These are phyloP conservation scores for Rhinoraja longicauda DNA, from an alignment of 2,797 vertebrate genomes.

Conservation along the genomic window DNA sequence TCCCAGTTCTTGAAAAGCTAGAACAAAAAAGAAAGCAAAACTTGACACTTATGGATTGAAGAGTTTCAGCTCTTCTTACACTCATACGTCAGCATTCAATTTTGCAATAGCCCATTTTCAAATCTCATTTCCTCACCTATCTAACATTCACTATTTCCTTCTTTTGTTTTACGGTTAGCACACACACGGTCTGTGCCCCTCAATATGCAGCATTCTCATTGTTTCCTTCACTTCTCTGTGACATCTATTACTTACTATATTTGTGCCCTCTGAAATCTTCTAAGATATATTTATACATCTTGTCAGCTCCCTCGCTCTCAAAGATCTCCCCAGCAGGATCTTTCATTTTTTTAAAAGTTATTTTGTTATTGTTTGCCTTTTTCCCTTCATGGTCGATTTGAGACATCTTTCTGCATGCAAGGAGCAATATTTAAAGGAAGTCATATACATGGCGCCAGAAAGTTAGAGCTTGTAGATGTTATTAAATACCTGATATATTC, in stretches of 20 bases:
- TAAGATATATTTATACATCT: neutral
- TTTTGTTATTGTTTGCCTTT: neutral
- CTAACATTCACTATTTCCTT: neutral
- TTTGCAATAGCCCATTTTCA: neutral
- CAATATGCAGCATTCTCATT: neutral
- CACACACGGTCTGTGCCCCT: neutral
- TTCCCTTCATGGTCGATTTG: neutral
- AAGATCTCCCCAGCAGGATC: neutral
- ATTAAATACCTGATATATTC: conserved; percentile 33
- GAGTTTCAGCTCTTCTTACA: neutral
- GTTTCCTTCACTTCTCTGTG: neutral
- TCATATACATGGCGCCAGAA: neutral
- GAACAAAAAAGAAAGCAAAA: neutral
- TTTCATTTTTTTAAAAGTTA: neutral
- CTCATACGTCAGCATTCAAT: neutral
- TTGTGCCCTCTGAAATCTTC: neutral
- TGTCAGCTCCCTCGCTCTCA: neutral
- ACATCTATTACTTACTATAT: neutral
- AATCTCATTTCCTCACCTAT: neutral
- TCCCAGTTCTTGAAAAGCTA: neutral
- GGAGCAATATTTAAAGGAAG: neutral
- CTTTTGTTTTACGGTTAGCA: neutral
- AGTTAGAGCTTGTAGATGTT: conserved; percentile 2
- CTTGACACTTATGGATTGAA: neutral
- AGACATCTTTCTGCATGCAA: neutral